Evolutionary conservation across 1,140 invertebrate species (phyloP).

Genomic region (Musca domestica): DNA sequence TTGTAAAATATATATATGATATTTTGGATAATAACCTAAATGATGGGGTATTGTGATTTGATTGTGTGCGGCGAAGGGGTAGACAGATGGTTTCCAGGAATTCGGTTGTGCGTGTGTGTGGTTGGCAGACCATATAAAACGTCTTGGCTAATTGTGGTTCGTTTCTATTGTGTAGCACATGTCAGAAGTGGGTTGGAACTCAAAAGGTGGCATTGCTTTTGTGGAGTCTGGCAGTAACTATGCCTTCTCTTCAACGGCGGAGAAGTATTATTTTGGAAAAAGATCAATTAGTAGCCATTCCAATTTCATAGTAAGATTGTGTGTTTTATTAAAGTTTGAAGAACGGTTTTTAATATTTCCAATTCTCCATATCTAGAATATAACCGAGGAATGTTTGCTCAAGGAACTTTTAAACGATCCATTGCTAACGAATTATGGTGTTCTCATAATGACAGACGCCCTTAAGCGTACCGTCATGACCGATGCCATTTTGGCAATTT

Average conservation of each 20-base stretch:
- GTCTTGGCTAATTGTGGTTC: background rate
- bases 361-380: conserved; percentile 62
- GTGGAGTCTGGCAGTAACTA: conserved; percentile 79
- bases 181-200: conserved; percentile 84
- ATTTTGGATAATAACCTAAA: conserved; percentile 8
- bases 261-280: conserved; percentile 88
- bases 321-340: background rate
- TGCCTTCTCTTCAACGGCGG: conserved; percentile 86
- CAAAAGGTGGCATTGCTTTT: conserved; percentile 74
- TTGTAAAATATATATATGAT: conserved; percentile 11
- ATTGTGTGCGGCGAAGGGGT: background rate
- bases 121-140: background rate
- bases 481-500: conserved; percentile 89
- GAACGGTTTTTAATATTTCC: conserved; percentile 7
- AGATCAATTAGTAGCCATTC: conserved; percentile 62
- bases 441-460: conserved; percentile 94
- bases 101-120: background rate
- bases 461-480: conserved; percentile 92
- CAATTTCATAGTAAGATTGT: conserved; percentile 75
- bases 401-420: conserved; percentile 95
- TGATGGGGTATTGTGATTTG: background rate
- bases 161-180: conserved; percentile 76
- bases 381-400: conserved; percentile 94
- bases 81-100: no score
- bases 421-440: conserved; percentile 81